Percentiles rank a stretch among this genome's conserved stretches.
Conservation (phyloP, 2,888 invertebrate species). For the Lordiphosa fenestrarum region DNA sequence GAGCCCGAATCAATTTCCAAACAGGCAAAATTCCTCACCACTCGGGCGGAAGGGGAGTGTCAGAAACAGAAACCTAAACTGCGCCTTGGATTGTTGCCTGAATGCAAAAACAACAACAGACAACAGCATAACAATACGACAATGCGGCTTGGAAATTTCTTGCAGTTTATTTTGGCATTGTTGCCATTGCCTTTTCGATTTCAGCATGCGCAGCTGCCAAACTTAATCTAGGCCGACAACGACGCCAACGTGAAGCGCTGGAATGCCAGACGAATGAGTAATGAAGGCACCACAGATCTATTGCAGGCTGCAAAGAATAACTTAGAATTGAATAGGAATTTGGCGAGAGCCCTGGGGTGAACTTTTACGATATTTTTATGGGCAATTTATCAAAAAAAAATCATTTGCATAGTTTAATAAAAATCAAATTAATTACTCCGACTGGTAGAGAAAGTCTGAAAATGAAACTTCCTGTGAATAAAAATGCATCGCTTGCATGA, state of each 20-base stretch:
- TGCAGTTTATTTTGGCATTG: conserved; percentile 29
- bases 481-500: too few relatives aligned
- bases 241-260: conserved; percentile 42
- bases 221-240: conserved; percentile 52
- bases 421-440: too few relatives aligned
- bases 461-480: too few relatives aligned
- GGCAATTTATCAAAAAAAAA: too few relatives aligned
- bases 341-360: too few relatives aligned
- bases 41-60: conserved; percentile 54
- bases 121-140: conserved; percentile 10
- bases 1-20: conserved; percentile 46
- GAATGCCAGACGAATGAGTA: conserved; percentile 54
- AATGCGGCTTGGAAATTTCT: conserved; percentile 53
- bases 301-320: too few relatives aligned
- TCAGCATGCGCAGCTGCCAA: conserved; percentile 30
- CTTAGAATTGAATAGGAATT: too few relatives aligned
- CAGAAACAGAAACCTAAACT: conserved; percentile 31
- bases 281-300: conserved; percentile 7
- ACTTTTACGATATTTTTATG: too few relatives aligned
- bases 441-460: too few relatives aligned
- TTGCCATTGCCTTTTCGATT: conserved; percentile 50
- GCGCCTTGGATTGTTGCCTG: conserved; percentile 35
- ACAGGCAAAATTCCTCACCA: conserved; percentile 12
- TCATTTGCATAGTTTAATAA: too few relatives aligned
- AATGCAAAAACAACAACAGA: conserved; percentile 20